Base-by-base conservation (phyloP, 1,140 invertebrate genomes). In the Neodiprion lecontei region DNA sequence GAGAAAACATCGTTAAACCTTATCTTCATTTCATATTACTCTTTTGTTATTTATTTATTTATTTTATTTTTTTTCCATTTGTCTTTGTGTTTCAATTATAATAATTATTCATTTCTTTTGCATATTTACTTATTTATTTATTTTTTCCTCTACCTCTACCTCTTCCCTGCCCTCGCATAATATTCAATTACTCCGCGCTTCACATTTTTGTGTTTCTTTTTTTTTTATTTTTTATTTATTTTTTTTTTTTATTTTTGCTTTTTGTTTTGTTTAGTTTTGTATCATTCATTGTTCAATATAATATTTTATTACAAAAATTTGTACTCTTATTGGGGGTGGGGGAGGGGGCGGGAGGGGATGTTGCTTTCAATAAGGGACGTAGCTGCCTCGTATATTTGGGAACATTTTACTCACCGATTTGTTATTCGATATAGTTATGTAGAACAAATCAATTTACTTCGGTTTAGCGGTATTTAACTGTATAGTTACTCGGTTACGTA, bases 301-400 rank as follows among this genome's bases (percentile, higher is more conserved):
- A 81, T 79, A 72, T 75, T 84, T 84, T 80, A 85, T 88, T 85
- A 86, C 79, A 85, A 86, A 87, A 84, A 88, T 88, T 88, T 88
- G 87, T 88, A 88, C 87, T 88, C 82, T 88, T 84, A 86, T 85
- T 77, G 53, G 80, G 85, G 28, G 28, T 40, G 28, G 28, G 28
- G 28, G 28, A 40, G 28, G 28, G 28, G 28, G 28, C 0, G 28
- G 28, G 28, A 5, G 28, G 28, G 5, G 28, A 40, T 2, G 5
- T 40, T 40, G 28, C 4, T 40, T 40, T 40, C 28, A 40, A 87
- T 84, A 87, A 83, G 80, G 79, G 83, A 87, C 83, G 82, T 82
- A 80, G 82, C 81, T 80, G 79, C 79, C 77, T 81, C 74, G 78
- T 77, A 80, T 77, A 75, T 67, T 74, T 76, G 74, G 73, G 77